Evolutionary conservation across 2,888 invertebrate species (phyloP).

Genomic region (Hemaris fuciformis): DNA sequence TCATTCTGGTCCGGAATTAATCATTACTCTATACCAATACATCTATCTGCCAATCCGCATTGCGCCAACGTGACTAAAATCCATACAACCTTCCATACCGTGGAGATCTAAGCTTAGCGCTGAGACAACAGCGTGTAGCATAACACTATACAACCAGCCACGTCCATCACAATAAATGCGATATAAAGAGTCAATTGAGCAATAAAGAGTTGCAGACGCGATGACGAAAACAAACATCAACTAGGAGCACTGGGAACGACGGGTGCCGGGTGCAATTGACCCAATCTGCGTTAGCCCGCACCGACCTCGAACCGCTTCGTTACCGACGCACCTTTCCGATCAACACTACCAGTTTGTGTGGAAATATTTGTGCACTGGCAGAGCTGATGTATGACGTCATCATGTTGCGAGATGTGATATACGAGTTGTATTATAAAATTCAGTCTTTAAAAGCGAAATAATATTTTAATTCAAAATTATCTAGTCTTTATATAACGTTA

Average conservation of each 20-base stretch:
- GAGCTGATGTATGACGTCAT: neutral
- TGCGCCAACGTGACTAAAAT: neutral
- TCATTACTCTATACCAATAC: neutral
- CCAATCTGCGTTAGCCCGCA: conserved; percentile 31
- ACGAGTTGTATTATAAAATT: neutral
- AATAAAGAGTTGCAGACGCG: neutral
- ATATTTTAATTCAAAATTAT: too few relatives aligned
- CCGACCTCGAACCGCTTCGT: neutral
- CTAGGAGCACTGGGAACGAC: neutral
- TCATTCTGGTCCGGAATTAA: too few relatives aligned
- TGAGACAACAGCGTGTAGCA: neutral
- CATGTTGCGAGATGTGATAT: neutral
- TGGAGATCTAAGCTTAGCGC: neutral
- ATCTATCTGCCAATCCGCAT: neutral
- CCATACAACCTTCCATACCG: neutral
- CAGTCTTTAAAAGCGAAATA: too few relatives aligned
- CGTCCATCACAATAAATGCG: neutral
- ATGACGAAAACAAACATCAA: conserved; percentile 2
- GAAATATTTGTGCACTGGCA: neutral
- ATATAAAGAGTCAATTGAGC: conserved; percentile 3
- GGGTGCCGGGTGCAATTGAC: conserved; percentile 39
- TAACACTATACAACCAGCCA: neutral
- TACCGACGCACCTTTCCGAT: neutral
- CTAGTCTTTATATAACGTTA: too few relatives aligned
- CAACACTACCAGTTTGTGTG: neutral